A percentile compares a stretch with the other conserved stretches of the same genome.
Conservation (phyloP, 1,140 invertebrate genomes). For the Agrilus planipennis region DNA sequence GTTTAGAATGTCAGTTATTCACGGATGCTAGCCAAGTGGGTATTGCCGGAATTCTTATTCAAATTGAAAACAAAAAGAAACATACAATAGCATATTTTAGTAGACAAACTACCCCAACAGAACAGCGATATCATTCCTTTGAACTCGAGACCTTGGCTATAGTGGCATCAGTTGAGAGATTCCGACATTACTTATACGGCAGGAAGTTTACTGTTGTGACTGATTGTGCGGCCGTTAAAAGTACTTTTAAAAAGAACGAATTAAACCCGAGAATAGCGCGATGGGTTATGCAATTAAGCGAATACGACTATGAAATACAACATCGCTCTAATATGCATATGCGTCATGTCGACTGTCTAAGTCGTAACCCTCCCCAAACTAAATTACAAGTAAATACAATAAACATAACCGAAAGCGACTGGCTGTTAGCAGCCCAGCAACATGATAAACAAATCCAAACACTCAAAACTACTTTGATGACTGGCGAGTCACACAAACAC, state of each 20-base stretch:
- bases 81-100: slow-evolving; percentile 35
- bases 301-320: slow-evolving; percentile 25
- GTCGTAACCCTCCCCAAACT: too few species aligned
- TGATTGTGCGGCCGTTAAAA: slow-evolving; percentile 17
- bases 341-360: slow-evolving; percentile 15
- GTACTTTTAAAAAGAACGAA: slow-evolving; percentile 26
- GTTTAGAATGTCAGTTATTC: slow-evolving; percentile 24
- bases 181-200: slow-evolving; percentile 36
- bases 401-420: too few species aligned
- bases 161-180: slow-evolving; percentile 35
- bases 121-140: slow-evolving; percentile 33
- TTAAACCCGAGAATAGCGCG: slow-evolving; percentile 26
- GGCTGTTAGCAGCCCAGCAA: too few species aligned
- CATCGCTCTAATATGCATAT: slow-evolving; percentile 18
- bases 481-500: too few species aligned
- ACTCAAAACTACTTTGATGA: too few species aligned
- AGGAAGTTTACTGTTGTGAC: slow-evolving; percentile 38
- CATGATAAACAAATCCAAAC: too few species aligned
- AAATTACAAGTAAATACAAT: too few species aligned
- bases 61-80: slow-evolving; percentile 18
- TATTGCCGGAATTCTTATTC: slow-evolving; percentile 24
- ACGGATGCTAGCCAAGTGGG: slow-evolving; percentile 18
- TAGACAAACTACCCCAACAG: slow-evolving; percentile 23
- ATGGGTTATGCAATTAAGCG: slow-evolving; percentile 28
- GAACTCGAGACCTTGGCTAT: slow-evolving; percentile 38